A percentile compares a stretch with the other conserved stretches of the same genome.
Evolutionary conservation across 2,888 invertebrate species (phyloP).

Genomic region (Drosophila birchii): DNA sequence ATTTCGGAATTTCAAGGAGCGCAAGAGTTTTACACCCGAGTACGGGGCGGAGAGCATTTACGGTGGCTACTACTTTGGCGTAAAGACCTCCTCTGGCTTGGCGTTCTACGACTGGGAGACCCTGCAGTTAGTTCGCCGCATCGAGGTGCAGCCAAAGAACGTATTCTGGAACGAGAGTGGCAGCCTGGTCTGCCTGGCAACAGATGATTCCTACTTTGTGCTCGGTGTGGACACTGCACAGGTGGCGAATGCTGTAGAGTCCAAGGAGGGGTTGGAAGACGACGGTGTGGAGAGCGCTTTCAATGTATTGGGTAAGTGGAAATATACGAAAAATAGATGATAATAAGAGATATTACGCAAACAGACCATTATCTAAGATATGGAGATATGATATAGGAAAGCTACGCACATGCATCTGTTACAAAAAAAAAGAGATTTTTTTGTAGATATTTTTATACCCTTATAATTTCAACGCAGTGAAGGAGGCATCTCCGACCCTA

Average conservation of each 20-base stretch:
- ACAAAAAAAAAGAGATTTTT: neutral
- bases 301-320: constrained; percentile 88
- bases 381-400: neutral
- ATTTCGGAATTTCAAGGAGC: constrained; percentile 99
- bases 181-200: constrained; percentile 95
- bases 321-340: neutral
- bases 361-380: neutral
- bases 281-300: constrained; percentile 98
- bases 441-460: too few relatives aligned
- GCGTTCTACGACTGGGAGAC: constrained; percentile 99
- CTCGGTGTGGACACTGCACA: constrained; percentile 94
- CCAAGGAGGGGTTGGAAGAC: constrained; percentile 91
- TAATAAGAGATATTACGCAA: neutral
- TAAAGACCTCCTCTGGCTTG: constrained; percentile 95
- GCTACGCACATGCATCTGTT: neutral
- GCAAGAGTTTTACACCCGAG: constrained; percentile 97
- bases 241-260: constrained; percentile 91
- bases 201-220: constrained; percentile 97
- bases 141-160: constrained; percentile 96
- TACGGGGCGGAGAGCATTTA: constrained; percentile 98
- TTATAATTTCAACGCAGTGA: too few relatives aligned
- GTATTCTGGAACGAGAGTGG: constrained; percentile 99
- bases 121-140: constrained; percentile 94
- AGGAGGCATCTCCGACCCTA: too few relatives aligned
- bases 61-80: constrained; percentile 95